Conservation (phyloP, 53 echinoderm and acorn worm genomes). For the Pentamera pediparva region DNA sequence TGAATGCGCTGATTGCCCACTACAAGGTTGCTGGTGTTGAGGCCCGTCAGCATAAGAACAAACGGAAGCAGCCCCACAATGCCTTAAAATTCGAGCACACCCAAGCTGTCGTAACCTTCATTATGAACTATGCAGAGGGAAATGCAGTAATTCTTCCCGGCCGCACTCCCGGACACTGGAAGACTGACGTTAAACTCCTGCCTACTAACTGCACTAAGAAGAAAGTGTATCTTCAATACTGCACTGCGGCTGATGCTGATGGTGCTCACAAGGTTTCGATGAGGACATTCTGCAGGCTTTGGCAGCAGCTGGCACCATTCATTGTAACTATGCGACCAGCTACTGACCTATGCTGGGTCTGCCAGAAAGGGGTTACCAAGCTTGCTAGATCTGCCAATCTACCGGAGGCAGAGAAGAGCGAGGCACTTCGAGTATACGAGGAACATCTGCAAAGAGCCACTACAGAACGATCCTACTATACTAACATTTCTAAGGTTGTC, state of each 20-base stretch:
- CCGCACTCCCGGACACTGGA: too few relatives aligned
- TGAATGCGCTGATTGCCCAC: constrained; percentile 25
- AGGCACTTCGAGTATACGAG: not conserved
- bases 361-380: constrained; percentile 9
- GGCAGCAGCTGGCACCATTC: constrained; percentile 24
- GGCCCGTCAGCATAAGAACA: constrained; percentile 19
- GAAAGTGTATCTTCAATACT: constrained; percentile 3
- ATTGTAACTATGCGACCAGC: constrained; percentile 22
- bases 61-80: not conserved
- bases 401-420: constrained; percentile 27
- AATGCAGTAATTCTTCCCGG: constrained; percentile 4
- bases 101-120: constrained; percentile 19
- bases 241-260: not conserved
- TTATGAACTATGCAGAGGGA: not conserved
- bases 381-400: not conserved
- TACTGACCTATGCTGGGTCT: constrained; percentile 7
- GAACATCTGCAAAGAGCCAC: constrained; percentile 12
- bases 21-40: constrained; percentile 27
- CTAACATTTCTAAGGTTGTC: not conserved
- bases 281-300: not conserved
- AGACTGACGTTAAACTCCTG: constrained; percentile 1
- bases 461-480: constrained; percentile 11
- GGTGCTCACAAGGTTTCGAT: constrained; percentile 14
- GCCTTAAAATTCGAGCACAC: constrained; percentile 18
- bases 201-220: constrained; percentile 2